Conservation (phyloP, 1,140 invertebrate species). For the Polypedilum vanderplanki region DNA sequence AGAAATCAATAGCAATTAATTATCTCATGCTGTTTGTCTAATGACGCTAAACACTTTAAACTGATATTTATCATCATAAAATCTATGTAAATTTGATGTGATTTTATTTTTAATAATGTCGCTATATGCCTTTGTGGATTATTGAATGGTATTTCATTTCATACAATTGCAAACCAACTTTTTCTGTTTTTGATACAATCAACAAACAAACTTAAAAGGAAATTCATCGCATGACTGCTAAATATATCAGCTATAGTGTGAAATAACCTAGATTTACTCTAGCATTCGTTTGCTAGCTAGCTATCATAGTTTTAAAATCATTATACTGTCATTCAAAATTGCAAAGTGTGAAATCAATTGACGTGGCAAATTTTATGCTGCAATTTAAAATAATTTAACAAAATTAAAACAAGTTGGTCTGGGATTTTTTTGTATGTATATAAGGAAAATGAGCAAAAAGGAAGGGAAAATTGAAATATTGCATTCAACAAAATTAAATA, state of each 20-base stretch:
- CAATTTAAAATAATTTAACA: neutral
- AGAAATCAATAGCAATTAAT: neutral
- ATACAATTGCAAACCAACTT: neutral
- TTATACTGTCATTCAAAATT: neutral
- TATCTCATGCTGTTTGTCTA: conserved; percentile 2
- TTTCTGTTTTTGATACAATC: neutral
- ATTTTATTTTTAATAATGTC: neutral
- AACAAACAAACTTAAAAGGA: neutral
- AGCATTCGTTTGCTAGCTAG: neutral
- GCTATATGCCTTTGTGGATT: too few relatives aligned
- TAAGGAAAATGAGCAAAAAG: neutral
- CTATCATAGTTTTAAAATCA: neutral
- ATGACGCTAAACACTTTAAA: conserved; percentile 13
- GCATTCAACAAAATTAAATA: conserved; percentile 14
- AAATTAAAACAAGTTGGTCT: neutral
- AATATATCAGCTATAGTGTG: neutral
- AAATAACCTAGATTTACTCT: neutral
- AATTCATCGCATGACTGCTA: neutral
- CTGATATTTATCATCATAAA: neutral
- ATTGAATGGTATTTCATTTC: too few relatives aligned
- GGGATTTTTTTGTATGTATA: too few relatives aligned
- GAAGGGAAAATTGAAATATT: conserved; percentile 19
- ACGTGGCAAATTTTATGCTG: neutral
- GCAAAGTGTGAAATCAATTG: conserved; percentile 17
- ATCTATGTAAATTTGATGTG: neutral